Evolutionary conservation across 2,113 vertebrate species (phyloP), one percentile per base, ranked within the genome.

Genomic region (Dromas ardeola): DNA sequence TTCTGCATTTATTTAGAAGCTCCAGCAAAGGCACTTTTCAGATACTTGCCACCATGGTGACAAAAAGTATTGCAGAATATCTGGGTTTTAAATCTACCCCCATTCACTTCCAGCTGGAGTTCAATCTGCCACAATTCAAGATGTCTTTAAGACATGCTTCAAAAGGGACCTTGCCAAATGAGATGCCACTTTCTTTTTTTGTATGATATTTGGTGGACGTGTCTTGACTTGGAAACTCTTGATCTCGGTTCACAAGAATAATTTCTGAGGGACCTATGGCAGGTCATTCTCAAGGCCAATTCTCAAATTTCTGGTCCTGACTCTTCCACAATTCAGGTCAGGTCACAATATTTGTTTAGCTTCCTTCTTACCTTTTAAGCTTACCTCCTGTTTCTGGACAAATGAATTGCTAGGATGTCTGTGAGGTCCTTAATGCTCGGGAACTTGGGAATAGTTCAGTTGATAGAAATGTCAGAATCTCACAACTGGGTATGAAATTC

Each of bases 221-320:
- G 45, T 72, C 61, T 49, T 82, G 70, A 74, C 77, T 89, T 80
- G 56, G 50, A 86, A 88, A 91, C n/a, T 88, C 83, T 89, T 91
- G 73, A 82, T 95, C 62, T 80, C 88, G 38, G 49, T 93, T 96
- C 89, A 91, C 63, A 79, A 61, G 77, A 87, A 85, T 76, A 69
- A 81, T 82, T 85, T 93, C 73, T 74, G 43, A 81, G 47, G 21
- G 23, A 91, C 49, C 65, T 89, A 49, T 61, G 59, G 27, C 27
- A 81, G 62, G 80, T 80, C 49, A 77, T 87, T 95, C 70, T 43
- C 40, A 95, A 91, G 73, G 36, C 61, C 70, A 87, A 27, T 91
- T 89, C 81, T 90, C 58, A 90, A 76, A 72, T 63, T 94, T 85
- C 70, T 70, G 81, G 91, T 80, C 74, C 22, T 62, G 49, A 38